Conservation (phyloP, 2,797 vertebrate genomes). For the Sparidentex hasta region DNA sequence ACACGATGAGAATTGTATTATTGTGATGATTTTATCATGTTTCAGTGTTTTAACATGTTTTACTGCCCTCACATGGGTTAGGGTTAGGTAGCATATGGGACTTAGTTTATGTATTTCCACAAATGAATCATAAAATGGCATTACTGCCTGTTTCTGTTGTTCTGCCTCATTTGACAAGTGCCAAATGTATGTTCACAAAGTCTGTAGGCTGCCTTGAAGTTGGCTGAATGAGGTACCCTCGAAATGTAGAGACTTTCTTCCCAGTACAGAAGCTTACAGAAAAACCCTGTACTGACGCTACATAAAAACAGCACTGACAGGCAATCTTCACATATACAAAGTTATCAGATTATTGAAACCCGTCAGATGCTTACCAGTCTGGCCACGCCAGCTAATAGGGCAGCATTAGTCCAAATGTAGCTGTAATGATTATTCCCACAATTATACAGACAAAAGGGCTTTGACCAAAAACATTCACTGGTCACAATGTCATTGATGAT, state of each 20-base stretch:
- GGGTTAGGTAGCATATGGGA: background rate
- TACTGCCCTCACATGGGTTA: too few relatives aligned
- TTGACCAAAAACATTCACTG: slow-evolving; percentile 54
- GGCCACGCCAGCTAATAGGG: slow-evolving; percentile 56
- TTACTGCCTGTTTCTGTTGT: background rate
- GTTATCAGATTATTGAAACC: slow-evolving; percentile 62
- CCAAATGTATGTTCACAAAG: background rate
- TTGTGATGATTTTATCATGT: too few relatives aligned
- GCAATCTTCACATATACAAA: slow-evolving; percentile 66
- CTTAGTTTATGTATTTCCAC: background rate
- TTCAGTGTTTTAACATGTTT: too few relatives aligned
- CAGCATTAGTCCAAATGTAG: slow-evolving; percentile 54
- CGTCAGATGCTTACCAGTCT: slow-evolving; percentile 61
- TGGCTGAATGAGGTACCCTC: background rate
- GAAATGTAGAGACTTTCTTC: slow-evolving; percentile 2
- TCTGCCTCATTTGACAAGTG: slow-evolving; percentile 6
- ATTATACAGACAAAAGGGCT: slow-evolving; percentile 60
- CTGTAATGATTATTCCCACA: slow-evolving; percentile 70
- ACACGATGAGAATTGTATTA: too few relatives aligned
- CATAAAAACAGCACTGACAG: slow-evolving; percentile 15
- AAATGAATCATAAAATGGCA: background rate
- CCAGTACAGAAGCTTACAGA: background rate
- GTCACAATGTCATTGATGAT: slow-evolving; percentile 38
- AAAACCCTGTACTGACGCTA: slow-evolving; percentile 42
- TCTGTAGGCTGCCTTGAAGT: background rate